These are phyloP conservation scores for Palythoa grandiflora DNA, from an alignment of 92 coral and sea anemone genomes.

Conservation along the genomic window DNA sequence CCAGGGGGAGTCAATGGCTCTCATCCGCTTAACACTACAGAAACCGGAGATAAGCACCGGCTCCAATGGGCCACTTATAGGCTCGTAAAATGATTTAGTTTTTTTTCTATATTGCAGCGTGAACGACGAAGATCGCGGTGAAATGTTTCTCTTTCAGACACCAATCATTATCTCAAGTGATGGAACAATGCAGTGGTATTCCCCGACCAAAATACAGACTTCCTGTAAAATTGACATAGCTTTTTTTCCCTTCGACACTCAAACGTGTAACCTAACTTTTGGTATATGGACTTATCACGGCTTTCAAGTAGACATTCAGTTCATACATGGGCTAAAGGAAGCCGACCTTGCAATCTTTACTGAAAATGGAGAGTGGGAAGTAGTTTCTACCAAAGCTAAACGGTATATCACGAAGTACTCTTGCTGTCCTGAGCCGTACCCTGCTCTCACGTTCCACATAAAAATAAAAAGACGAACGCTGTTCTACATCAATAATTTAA, in stretches of 20 bases:
- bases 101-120: slow-evolving; percentile 61
- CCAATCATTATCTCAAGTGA: slow-evolving; percentile 70
- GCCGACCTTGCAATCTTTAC: slow-evolving; percentile 66
- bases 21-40: too few relatives aligned
- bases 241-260: slow-evolving; percentile 91
- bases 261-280: slow-evolving; percentile 74
- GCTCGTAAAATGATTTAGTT: too few relatives aligned
- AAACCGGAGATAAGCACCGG: too few relatives aligned
- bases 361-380: slow-evolving; percentile 83
- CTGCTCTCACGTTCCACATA: slow-evolving; percentile 77
- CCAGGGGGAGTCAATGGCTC: too few relatives aligned
- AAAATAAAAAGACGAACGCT: slow-evolving; percentile 76
- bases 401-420: slow-evolving; percentile 62
- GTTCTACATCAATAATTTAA: slow-evolving; percentile 87
- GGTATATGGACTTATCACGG: slow-evolving; percentile 88
- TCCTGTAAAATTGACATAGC: slow-evolving; percentile 81
- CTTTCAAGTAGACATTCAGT: slow-evolving; percentile 66
- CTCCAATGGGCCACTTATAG: too few relatives aligned
- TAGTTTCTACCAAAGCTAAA: slow-evolving; percentile 70
- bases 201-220: slow-evolving; percentile 80
- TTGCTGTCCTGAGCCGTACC: slow-evolving; percentile 85
- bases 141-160: slow-evolving; percentile 86
- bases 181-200: slow-evolving; percentile 81
- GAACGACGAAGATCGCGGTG: slow-evolving; percentile 85
- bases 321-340: slow-evolving; percentile 43